These are phyloP conservation scores for Erpetoichthys calabaricus DNA, from an alignment of 2,797 vertebrate species.

Conservation along the genomic window DNA sequence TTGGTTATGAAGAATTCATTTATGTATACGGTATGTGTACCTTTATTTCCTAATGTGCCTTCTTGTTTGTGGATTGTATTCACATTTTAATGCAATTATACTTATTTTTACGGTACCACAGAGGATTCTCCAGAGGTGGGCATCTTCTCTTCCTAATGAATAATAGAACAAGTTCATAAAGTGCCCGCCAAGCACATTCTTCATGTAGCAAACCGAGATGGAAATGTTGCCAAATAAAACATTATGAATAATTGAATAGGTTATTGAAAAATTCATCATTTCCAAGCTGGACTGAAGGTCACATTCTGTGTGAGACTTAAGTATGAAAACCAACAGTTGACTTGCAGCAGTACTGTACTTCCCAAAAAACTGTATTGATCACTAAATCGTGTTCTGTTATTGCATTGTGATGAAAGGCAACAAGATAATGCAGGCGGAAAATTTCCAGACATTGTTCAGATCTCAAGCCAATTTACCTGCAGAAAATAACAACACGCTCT, in stretches of 20 bases:
- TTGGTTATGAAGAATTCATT: too few relatives aligned
- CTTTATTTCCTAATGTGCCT: neutral
- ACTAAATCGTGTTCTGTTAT: constrained; percentile 11
- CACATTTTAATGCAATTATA: constrained; percentile 31
- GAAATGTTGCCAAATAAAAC: constrained; percentile 72
- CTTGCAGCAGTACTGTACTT: constrained; percentile 37
- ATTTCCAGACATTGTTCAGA: too few relatives aligned
- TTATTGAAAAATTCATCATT: constrained; percentile 80
- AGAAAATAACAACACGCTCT: too few relatives aligned
- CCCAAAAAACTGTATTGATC: constrained; percentile 21
- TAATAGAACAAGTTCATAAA: constrained; percentile 75
- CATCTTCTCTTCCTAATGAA: constrained; percentile 67
- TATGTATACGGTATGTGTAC: too few relatives aligned
- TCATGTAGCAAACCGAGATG: constrained; percentile 31
- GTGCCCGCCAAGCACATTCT: constrained; percentile 52
- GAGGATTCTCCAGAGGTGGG: constrained; percentile 35
- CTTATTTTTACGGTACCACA: constrained; percentile 18
- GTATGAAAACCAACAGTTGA: constrained; percentile 59
- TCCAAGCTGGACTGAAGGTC: constrained; percentile 70
- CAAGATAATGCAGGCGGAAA: too few relatives aligned
- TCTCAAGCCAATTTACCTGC: too few relatives aligned
- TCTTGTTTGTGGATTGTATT: neutral
- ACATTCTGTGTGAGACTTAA: constrained; percentile 50
- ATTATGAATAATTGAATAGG: constrained; percentile 83
- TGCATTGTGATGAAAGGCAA: neutral